phyloP scores from a whole-genome alignment of 1,140 invertebrate species.

The Formica exsecta region DNA sequence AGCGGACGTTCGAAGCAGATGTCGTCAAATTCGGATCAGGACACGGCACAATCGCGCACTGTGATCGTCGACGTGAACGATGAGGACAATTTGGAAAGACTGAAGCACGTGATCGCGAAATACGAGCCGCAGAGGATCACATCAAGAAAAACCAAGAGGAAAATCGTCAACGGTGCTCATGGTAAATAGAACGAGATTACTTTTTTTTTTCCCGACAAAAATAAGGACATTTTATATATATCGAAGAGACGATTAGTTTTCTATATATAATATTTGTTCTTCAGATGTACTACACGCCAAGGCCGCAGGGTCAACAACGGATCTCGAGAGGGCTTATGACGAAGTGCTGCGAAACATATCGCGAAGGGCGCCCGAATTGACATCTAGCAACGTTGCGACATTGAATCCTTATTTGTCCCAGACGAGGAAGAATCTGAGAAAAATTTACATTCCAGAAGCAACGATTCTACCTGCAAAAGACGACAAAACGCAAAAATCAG shows the following conservation, averaged over 20 bases:
- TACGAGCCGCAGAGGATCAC: conserved; percentile 77
- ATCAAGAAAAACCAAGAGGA: conserved; percentile 61
- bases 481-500: background rate
- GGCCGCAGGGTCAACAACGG: background rate
- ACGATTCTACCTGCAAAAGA: background rate
- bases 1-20: no score
- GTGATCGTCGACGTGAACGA: conserved; percentile 39
- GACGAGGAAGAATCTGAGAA: background rate
- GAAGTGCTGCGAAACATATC: conserved; percentile 59
- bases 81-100: conserved; percentile 65
- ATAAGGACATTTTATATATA: background rate
- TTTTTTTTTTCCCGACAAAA: background rate
- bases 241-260: background rate
- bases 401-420: conserved; percentile 29
- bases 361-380: background rate
- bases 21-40: conserved; percentile 13
- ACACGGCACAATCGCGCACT: conserved; percentile 53
- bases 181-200: conserved; percentile 39
- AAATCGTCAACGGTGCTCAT: conserved; percentile 1
- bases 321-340: conserved; percentile 34
- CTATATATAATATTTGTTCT: background rate
- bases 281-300: conserved; percentile 18
- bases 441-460: background rate
- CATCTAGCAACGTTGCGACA: background rate
- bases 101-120: conserved; percentile 66